Conservation (phyloP, 2,113 vertebrate species). For the Puffinus mauretanicus region DNA sequence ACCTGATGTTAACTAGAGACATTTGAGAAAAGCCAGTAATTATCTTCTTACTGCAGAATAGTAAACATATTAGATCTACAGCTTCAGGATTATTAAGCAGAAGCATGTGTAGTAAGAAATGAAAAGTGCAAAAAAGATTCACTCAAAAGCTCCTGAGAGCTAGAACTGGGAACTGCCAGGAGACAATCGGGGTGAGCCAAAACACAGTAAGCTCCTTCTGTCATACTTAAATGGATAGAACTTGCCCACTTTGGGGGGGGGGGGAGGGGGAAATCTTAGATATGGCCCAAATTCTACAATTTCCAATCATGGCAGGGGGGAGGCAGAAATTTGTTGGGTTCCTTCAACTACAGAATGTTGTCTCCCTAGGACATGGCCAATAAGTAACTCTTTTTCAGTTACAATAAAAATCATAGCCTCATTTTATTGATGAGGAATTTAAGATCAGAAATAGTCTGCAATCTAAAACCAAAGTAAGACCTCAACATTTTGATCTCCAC, state of each 20-base stretch:
- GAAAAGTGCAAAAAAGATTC: not conserved
- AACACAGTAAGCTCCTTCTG: not conserved
- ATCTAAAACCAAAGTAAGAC: not conserved
- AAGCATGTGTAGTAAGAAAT: not conserved
- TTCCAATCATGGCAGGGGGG: rapidly evolving
- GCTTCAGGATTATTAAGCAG: constrained; percentile 15
- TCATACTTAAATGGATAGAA: not conserved
- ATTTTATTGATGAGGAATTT: not conserved
- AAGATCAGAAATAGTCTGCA: not conserved
- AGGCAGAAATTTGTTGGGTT: not conserved
- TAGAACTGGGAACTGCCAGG: not conserved
- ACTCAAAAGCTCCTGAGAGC: not conserved
- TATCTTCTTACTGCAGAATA: not conserved
- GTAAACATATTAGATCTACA: not conserved
- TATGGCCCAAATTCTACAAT: not conserved
- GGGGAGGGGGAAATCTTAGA: no score
- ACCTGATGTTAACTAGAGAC: not conserved
- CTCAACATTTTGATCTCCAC: not conserved
- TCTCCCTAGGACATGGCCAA: not conserved
- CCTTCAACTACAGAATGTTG: not conserved
- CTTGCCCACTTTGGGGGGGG: not conserved
- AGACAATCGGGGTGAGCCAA: not conserved
- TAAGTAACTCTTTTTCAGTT: not conserved
- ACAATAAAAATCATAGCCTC: not conserved
- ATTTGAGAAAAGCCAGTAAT: not conserved